Evolutionary conservation across 1,140 invertebrate genomes (phyloP), one percentile per base, ranked within the genome.

Genomic region (Gryllus bimaculatus): DNA sequence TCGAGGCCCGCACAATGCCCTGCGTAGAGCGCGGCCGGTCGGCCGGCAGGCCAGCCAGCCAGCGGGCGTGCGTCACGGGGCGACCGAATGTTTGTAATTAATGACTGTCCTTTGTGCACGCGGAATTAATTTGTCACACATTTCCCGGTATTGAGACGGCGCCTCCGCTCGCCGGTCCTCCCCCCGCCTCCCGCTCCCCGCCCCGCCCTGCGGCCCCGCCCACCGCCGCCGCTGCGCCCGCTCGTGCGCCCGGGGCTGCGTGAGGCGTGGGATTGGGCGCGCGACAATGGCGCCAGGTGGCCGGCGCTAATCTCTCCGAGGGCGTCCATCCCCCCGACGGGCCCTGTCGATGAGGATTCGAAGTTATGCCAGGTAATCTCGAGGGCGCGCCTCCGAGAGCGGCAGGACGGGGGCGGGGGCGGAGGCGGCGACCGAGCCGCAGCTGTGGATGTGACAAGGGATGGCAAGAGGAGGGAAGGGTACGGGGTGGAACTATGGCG

Each of bases 61-160:
- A 13, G 18, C 2, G 7, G 54, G 10, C 54, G 10, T 18, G 10
- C 2, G 18, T 18, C 10, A 66, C 54, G 18, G 10, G 10, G 54
- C 54, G 18, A 66, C 54, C 54, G 54, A 66, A 66, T 66, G 54
- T 66, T 66, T 18, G 54, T 66, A 66, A 66, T 66, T 66, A 66
- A 66, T 66, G 54, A 7, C 54, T 66, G 54, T 66, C 54, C 54
- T 66, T 66, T 66, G 54, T 66, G 54, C 18, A 2, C 10, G 54
- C 18, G 54, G 54, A 66, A 66, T 66, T 66, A 66, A 66, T 66
- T 66, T 66, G 54, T 66, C 54, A 66, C 54, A 66, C 54, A 66
- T 66, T 66, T 66, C 10, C 18, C 10, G 54, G 54, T 66, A 66
- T 66, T 18, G 54, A 66, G 54, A 66, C 54, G 54, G 18, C 10